These are phyloP conservation scores for Dromas ardeola DNA, from an alignment of 2,113 vertebrate genomes.

Conservation along the genomic window DNA sequence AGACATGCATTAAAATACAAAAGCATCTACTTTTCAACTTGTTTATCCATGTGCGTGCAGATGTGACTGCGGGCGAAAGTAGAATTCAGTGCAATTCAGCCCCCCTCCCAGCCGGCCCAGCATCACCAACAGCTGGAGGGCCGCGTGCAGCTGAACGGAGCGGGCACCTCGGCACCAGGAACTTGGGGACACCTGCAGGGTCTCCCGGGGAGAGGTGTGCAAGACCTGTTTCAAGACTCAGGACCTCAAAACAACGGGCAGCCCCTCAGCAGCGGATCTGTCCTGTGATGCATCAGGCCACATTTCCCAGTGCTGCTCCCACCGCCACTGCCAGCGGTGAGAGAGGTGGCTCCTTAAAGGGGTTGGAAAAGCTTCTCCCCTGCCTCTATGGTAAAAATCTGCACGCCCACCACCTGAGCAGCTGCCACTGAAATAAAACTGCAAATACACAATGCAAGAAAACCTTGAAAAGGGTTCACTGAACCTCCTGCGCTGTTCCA, in stretches of 20 bases:
- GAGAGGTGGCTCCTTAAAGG: not conserved
- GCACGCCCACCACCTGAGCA: not conserved
- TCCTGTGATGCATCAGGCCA: too few relatives aligned
- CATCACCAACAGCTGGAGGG: not conserved
- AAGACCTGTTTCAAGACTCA: not conserved
- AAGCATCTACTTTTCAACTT: not conserved
- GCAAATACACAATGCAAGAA: not conserved
- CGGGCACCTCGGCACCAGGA: fast-evolving
- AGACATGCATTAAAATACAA: not conserved
- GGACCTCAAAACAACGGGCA: not conserved
- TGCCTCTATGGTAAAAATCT: not conserved
- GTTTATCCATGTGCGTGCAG: not conserved
- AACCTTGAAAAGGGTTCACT: not conserved
- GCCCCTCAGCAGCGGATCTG: not conserved
- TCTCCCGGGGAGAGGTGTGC: not conserved
- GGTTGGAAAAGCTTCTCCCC: not conserved
- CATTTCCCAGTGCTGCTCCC: not conserved
- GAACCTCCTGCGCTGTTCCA: not conserved
- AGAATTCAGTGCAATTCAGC: not conserved
- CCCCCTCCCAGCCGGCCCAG: fast-evolving
- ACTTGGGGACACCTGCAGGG: too few relatives aligned
- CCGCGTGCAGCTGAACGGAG: not conserved
- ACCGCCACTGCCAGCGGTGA: not conserved
- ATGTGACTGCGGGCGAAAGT: not conserved
- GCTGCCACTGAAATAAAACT: not conserved